phyloP scores from a whole-genome alignment of 2,888 invertebrate species.

The Parnassius glacialis region DNA sequence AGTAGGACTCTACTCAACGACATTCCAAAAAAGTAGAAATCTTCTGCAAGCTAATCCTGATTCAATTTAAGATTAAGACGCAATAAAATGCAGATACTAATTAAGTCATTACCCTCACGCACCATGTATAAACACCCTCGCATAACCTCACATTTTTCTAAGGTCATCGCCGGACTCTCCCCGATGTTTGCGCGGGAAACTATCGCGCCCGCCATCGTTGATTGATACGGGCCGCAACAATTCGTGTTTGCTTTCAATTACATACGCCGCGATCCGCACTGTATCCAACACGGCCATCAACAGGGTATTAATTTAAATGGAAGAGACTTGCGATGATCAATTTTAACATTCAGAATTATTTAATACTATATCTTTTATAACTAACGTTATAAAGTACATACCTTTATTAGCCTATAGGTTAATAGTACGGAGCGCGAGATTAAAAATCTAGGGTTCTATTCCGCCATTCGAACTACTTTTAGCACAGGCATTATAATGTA shows the following conservation, averaged over 20 bases:
- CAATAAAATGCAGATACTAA: conserved; percentile 8
- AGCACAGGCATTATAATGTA: too few species aligned
- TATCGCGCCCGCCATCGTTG: conserved; percentile 49
- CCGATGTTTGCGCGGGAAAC: conserved; percentile 46
- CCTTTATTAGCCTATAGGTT: too few species aligned
- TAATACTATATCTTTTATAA: too few species aligned
- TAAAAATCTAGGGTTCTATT: too few species aligned
- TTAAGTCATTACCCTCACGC: conserved; percentile 7
- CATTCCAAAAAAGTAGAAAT: too few species aligned
- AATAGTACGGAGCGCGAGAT: too few species aligned
- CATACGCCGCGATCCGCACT: conserved; percentile 45
- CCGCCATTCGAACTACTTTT: too few species aligned
- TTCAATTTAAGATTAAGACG: background rate
- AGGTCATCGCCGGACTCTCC: conserved; percentile 31
- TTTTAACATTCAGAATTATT: background rate
- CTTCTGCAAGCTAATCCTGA: too few species aligned
- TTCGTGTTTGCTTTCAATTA: conserved; percentile 77
- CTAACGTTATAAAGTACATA: too few species aligned
- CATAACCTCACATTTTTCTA: conserved; percentile 15
- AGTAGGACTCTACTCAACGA: too few species aligned
- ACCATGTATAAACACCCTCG: background rate
- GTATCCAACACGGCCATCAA: conserved; percentile 12
- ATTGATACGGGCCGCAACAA: conserved; percentile 76
- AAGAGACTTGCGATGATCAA: background rate
- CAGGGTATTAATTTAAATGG: conserved; percentile 1